A percentile compares a stretch with the other conserved stretches of the same genome.
These are phyloP conservation scores for Ciona savignyi DNA, from an alignment of 23 tunicate species.

Conservation along the genomic window DNA sequence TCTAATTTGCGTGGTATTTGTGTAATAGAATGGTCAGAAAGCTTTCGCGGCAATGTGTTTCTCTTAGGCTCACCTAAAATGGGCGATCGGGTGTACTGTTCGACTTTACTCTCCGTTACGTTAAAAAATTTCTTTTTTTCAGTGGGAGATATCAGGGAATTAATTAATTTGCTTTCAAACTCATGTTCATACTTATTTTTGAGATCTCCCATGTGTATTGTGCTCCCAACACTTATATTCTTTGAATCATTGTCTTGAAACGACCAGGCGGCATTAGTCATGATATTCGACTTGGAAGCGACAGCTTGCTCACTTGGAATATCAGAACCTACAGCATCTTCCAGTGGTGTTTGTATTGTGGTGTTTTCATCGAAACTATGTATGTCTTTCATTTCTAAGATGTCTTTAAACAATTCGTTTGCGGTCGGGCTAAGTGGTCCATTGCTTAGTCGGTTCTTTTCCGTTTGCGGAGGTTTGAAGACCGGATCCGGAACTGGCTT, in stretches of 20 bases:
- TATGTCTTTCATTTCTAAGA: conserved; percentile 31
- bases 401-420: conserved; percentile 43
- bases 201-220: conserved; percentile 6
- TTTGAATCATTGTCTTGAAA: conserved; percentile 5
- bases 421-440: conserved; percentile 11
- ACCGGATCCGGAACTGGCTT: conserved; percentile 43
- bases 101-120: not conserved
- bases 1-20: not conserved
- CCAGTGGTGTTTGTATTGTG: not conserved
- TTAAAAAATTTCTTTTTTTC: conserved; percentile 31
- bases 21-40: not conserved
- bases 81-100: not conserved
- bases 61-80: not conserved
- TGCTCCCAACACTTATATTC: conserved; percentile 2
- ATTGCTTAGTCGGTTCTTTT: not conserved
- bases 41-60: not conserved
- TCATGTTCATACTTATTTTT: conserved; percentile 19
- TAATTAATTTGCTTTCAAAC: conserved; percentile 26
- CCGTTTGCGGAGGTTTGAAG: conserved; percentile 1
- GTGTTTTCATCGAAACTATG: conserved; percentile 11
- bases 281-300: not conserved
- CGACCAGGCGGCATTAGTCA: conserved; percentile 8
- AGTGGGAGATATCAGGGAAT: conserved; percentile 29
- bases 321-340: not conserved
- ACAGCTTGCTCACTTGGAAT: not conserved